Evolutionary conservation across 1,140 invertebrate species (phyloP).

Genomic region (Periplaneta americana): DNA sequence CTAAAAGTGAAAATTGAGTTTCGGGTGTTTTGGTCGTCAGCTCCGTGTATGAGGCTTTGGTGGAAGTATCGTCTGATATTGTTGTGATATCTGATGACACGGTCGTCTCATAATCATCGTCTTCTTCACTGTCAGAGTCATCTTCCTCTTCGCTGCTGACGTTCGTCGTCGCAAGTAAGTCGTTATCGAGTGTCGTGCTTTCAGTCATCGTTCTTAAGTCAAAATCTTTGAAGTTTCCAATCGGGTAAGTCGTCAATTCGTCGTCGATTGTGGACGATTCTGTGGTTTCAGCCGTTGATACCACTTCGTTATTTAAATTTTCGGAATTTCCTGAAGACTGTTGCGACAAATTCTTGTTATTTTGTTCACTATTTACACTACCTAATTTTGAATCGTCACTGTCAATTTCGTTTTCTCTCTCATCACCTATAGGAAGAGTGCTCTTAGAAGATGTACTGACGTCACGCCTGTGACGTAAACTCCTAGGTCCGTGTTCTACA

Average conservation of each 20-base stretch:
- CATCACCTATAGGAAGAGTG: not conserved
- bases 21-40: not conserved
- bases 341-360: not conserved
- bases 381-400: not conserved
- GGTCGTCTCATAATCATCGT: not conserved
- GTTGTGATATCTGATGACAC: not conserved
- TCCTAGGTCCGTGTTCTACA: constrained; percentile 46
- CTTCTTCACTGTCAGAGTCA: not conserved
- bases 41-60: not conserved
- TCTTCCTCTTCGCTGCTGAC: not conserved
- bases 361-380: not conserved
- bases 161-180: not conserved
- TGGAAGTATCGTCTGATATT: not conserved
- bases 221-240: not conserved
- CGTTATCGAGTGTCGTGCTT: not conserved
- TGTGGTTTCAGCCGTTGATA: not conserved
- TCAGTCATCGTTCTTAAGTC: not conserved
- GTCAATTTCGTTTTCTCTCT: not conserved
- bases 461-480: constrained; percentile 28
- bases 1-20: constrained; percentile 34
- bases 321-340: too few species aligned
- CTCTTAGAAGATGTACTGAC: not conserved
- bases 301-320: not conserved
- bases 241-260: not conserved
- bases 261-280: not conserved